Evolutionary conservation across 2,113 vertebrate species (phyloP), one percentile per base, ranked within the genome.

Genomic region (Ctenodactylus gundi): DNA sequence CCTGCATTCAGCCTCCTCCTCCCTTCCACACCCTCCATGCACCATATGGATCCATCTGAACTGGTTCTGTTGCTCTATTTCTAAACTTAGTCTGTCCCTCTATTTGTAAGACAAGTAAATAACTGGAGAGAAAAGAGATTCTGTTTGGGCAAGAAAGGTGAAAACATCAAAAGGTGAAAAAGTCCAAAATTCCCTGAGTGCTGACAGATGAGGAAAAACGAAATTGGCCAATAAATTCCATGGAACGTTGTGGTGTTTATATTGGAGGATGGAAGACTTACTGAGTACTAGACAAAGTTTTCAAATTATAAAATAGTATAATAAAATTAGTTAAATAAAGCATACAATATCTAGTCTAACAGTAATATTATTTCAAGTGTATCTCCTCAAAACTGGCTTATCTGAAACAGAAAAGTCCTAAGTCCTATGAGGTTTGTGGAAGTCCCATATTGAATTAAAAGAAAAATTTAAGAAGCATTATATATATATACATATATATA

Each of bases 301-400:
- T 51, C 39, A 49, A 88, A 41, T 76, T 15, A 91, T 46, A 10
- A 88, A 78, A 17, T 57, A 78, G 75, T 57, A 44, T 58, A 55
- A 67, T 60, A 55, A 86, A 87, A 7, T 95, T 57, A 57, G 39
- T 75, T 75, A 86, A 65, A 7, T 25, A 9, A 76, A 81, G 15
- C 29, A 21, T 36, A 34, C 3, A 67, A 36, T 51, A 27, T n/a
- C 25, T 85, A 41, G n/a, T n/a, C n/a, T 7, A 92, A 55, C 27
- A 77, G 4, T 67, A 46, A 83, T 41, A 87, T 7, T 87, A 2
- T 87, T 84, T 95, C 6, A 14, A 46, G 31, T 39, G 8, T 84
- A 23, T 73, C 36, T 73, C 36, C 53, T 94, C 92, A 76, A 80
- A 88, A 80, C 55, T 81, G 21, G 2, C 80, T 92, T 90, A 78